A percentile compares a stretch with the other conserved stretches of the same genome.
phyloP scores from a whole-genome alignment of 2,113 vertebrate species.

The Grantiella picta region DNA sequence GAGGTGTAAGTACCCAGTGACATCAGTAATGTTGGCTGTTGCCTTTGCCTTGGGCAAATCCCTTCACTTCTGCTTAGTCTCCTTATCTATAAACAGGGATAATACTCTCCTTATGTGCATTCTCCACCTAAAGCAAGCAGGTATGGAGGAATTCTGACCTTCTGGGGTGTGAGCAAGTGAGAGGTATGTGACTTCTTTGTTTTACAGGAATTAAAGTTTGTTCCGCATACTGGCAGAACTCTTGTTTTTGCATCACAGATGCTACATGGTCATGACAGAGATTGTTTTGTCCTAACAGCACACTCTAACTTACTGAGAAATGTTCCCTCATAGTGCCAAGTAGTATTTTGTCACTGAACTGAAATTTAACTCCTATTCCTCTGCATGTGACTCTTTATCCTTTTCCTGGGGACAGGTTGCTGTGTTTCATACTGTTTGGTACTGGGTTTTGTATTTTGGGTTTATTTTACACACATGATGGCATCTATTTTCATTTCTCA shows the following conservation, averaged over 20 bases:
- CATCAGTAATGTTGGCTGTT: not conserved
- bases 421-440: not conserved
- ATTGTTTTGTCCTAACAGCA: not conserved
- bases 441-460: not conserved
- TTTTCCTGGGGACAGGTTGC: not conserved
- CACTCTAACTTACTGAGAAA: not conserved
- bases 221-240: not conserved
- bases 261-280: rapidly evolving
- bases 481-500: not conserved
- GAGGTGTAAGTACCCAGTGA: not conserved
- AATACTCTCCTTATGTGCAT: not conserved
- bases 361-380: not conserved
- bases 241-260: not conserved
- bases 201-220: not conserved
- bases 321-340: not conserved
- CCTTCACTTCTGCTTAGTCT: not conserved
- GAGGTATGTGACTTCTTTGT: not conserved
- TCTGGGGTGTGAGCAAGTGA: not conserved
- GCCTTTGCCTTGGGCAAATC: not conserved
- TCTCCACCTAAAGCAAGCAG: not conserved
- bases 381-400: not conserved
- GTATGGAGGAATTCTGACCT: not conserved
- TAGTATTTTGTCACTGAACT: not conserved
- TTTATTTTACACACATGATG: not conserved
- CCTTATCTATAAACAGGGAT: not conserved